phyloP scores from a whole-genome alignment of 1,140 invertebrate species.

The Diploscapter pachys region DNA sequence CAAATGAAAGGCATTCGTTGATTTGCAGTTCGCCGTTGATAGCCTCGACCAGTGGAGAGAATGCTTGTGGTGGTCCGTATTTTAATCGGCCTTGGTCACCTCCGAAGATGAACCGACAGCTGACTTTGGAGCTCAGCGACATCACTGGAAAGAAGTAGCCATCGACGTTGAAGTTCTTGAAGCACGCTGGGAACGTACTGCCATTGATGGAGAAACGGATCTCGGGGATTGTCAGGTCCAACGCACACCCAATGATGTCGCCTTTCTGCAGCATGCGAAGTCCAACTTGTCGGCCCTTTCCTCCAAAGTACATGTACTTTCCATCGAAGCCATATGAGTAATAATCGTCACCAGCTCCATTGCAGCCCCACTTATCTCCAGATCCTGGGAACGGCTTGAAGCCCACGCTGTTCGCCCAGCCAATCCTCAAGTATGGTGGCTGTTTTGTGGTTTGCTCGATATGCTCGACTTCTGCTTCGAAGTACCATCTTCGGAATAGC shows the following conservation, averaged over 20 bases:
- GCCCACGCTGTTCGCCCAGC: slow-evolving; percentile 88
- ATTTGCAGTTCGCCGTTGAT: slow-evolving; percentile 80
- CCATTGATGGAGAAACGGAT: slow-evolving; percentile 95
- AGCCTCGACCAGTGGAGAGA: slow-evolving; percentile 84
- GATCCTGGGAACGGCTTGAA: slow-evolving; percentile 60
- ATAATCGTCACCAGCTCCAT: slow-evolving; percentile 94
- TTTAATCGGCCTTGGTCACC: slow-evolving; percentile 91
- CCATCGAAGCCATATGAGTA: slow-evolving; percentile 98
- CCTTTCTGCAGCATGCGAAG: slow-evolving; percentile 76
- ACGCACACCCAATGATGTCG: slow-evolving; percentile 89
- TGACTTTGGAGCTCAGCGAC: slow-evolving; percentile 87
- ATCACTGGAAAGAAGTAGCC: slow-evolving; percentile 98
- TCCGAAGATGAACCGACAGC: slow-evolving; percentile 91
- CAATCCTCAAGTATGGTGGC: slow-evolving; percentile 87
- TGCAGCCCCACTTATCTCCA: slow-evolving; percentile 77
- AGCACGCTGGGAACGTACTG: slow-evolving; percentile 77
- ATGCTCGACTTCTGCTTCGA: slow-evolving; percentile 95
- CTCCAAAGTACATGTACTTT: slow-evolving; percentile 73
- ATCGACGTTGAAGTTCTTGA: slow-evolving; percentile 91
- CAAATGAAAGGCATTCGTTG: slow-evolving; percentile 96
- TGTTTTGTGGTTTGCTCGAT: slow-evolving; percentile 89
- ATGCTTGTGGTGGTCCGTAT: slow-evolving; percentile 80
- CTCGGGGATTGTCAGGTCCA: slow-evolving; percentile 87
- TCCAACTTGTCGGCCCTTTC: slow-evolving; percentile 28
- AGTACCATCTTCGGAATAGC: slow-evolving; percentile 98